A percentile compares a stretch with the other conserved stretches of the same genome.
These are phyloP conservation scores for Doris montereyensis DNA, from an alignment of 2,888 invertebrate species.

Conservation along the genomic window DNA sequence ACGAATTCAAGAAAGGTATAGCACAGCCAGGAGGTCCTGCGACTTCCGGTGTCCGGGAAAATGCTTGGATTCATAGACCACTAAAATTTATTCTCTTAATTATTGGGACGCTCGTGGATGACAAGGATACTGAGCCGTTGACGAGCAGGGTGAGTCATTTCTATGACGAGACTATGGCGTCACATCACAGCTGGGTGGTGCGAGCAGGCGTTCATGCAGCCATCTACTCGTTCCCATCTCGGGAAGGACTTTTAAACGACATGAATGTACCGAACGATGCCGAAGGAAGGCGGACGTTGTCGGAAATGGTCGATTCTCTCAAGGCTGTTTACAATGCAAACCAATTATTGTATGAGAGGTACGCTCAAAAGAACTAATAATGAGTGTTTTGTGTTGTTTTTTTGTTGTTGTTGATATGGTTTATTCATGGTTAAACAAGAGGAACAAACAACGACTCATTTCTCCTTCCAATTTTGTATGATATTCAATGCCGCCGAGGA, in stretches of 20 bases:
- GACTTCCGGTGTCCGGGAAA: slow-evolving; percentile 13
- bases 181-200: slow-evolving; percentile 30
- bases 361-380: too few species aligned
- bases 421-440: too few species aligned
- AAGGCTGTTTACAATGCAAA: slow-evolving; percentile 28
- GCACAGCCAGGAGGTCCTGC: too few species aligned
- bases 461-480: too few species aligned
- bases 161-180: slow-evolving; percentile 20
- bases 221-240: slow-evolving; percentile 24
- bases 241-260: background rate
- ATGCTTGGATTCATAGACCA: slow-evolving; percentile 21
- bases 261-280: slow-evolving; percentile 22
- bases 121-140: background rate
- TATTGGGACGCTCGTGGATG: background rate
- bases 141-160: background rate
- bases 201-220: slow-evolving; percentile 14
- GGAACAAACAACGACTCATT: background rate
- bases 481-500: too few species aligned
- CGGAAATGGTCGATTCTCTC: slow-evolving; percentile 6
- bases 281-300: background rate
- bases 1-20: too few species aligned
- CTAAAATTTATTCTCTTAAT: slow-evolving; percentile 24
- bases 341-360: slow-evolving; percentile 11
- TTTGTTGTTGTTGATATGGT: too few species aligned
- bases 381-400: too few species aligned